These are phyloP conservation scores for Masticophis lateralis DNA, from an alignment of 2,797 vertebrate genomes.

Conservation along the genomic window DNA sequence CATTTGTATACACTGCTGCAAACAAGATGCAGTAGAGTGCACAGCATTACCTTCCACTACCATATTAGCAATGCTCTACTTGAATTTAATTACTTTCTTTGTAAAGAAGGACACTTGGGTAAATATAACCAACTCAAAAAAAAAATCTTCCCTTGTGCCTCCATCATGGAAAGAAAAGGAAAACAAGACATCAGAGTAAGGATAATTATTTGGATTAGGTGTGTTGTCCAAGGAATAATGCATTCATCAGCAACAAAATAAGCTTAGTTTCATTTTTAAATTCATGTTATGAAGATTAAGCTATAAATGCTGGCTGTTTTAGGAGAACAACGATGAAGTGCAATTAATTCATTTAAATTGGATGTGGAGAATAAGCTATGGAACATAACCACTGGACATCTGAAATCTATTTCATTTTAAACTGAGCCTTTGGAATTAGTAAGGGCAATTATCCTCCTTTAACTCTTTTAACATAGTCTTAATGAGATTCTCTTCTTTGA, in stretches of 20 bases:
- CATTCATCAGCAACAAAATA: slow-evolving; percentile 16
- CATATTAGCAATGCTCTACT: slow-evolving; percentile 41
- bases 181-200: slow-evolving; percentile 10
- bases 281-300: background rate
- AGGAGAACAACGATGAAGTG: background rate
- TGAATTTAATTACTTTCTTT: slow-evolving; percentile 48
- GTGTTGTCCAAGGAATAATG: slow-evolving; percentile 7
- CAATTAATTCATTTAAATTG: background rate
- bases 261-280: slow-evolving; percentile 20
- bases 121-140: slow-evolving; percentile 44
- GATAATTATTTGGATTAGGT: slow-evolving; percentile 29
- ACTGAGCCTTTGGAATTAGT: background rate
- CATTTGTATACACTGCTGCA: slow-evolving; percentile 35
- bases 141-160: slow-evolving; percentile 17
- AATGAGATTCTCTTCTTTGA: background rate
- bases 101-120: slow-evolving; percentile 46
- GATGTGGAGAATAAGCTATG: background rate
- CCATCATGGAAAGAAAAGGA: slow-evolving; percentile 29
- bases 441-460: background rate
- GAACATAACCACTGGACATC: background rate
- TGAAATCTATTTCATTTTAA: slow-evolving; percentile 5
- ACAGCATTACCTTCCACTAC: slow-evolving; percentile 33
- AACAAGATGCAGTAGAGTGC: slow-evolving; percentile 49
- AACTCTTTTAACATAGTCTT: background rate
- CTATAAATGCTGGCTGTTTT: background rate